phyloP scores from a whole-genome alignment of 2,113 vertebrate genomes.

The Rhinogobius similis region DNA sequence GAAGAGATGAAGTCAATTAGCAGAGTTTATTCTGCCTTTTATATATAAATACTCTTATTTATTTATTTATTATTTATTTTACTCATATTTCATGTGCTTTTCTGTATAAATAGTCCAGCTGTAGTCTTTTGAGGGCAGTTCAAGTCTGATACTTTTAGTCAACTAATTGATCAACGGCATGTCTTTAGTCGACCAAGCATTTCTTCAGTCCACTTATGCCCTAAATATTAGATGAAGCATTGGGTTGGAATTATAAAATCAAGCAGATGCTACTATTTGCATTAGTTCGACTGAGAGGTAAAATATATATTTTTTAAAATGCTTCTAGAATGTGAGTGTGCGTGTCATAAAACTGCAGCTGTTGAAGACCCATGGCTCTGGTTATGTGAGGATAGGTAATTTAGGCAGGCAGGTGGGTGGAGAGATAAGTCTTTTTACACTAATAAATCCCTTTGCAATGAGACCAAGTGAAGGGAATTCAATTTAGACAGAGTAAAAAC shows the following conservation, averaged over 20 bases:
- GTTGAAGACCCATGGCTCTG: constrained; percentile 19
- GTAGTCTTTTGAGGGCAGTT: no score
- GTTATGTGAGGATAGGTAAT: constrained; percentile 53
- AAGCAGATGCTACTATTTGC: background rate
- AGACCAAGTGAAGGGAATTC: constrained; percentile 50
- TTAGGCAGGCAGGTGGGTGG: constrained; percentile 54
- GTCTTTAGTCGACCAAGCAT: no score
- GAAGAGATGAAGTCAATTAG: no score
- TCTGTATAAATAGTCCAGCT: no score
- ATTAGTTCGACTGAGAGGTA: background rate
- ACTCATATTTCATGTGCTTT: no score
- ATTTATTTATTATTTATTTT: no score
- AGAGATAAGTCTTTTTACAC: constrained; percentile 55
- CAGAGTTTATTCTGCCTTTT: no score
- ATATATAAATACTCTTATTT: no score
- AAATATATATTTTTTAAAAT: background rate
- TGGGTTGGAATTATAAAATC: background rate
- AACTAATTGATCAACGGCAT: no score
- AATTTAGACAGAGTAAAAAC: constrained; percentile 44
- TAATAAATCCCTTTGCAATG: constrained; percentile 61
- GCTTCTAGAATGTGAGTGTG: background rate
- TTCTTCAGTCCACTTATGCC: no score
- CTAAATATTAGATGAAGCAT: background rate
- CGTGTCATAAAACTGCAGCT: constrained; percentile 24
- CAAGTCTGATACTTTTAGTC: no score